These are phyloP conservation scores for Mionectes olivaceus DNA, from an alignment of 2,797 vertebrate genomes.

Conservation along the genomic window DNA sequence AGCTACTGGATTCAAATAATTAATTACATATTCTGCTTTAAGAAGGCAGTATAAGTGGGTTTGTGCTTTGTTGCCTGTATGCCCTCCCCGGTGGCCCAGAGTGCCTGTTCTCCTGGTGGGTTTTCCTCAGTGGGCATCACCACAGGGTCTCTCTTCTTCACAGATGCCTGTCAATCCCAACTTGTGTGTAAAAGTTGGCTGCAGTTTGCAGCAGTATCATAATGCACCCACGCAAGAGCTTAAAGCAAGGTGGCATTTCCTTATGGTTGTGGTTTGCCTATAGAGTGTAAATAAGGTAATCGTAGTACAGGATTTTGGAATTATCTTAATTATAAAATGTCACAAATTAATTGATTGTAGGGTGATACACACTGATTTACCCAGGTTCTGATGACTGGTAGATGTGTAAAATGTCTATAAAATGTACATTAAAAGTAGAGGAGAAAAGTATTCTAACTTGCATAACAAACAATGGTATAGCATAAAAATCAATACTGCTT, in stretches of 20 bases:
- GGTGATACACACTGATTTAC: neutral
- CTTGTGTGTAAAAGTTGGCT: neutral
- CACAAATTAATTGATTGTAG: neutral
- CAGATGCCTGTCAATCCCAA: neutral
- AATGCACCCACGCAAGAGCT: neutral
- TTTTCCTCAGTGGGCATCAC: neutral
- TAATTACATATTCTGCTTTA: neutral
- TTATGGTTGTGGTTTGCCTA: neutral
- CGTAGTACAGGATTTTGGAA: neutral
- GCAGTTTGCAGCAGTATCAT: neutral
- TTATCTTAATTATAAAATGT: neutral
- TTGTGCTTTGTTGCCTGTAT: neutral
- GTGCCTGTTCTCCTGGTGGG: neutral
- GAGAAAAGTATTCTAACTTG: neutral
- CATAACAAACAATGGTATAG: neutral
- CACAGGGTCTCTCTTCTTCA: neutral
- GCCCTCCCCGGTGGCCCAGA: too few relatives aligned
- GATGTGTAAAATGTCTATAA: neutral
- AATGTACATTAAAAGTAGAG: neutral
- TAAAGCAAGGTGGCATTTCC: neutral
- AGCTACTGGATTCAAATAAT: neutral
- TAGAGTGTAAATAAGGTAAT: neutral
- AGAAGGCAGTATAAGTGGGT: accelerated
- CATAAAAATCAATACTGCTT: neutral
- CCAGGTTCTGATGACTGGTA: neutral